These are phyloP conservation scores for Trissolcus japonicus DNA, from an alignment of 2,888 invertebrate genomes.

Conservation along the genomic window DNA sequence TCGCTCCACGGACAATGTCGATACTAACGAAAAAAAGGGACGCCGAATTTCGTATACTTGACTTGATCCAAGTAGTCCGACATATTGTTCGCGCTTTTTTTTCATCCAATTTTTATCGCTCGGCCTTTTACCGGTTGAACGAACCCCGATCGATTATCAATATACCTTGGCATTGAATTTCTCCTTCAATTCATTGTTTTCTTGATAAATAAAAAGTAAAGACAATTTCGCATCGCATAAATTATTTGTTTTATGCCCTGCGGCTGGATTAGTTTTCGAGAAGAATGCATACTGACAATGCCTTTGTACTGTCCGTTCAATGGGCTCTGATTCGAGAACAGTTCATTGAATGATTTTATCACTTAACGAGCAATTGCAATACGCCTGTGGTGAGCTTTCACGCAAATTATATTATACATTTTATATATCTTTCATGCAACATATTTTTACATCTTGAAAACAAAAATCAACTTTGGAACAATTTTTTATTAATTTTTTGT, in stretches of 20 bases:
- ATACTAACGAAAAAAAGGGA: conserved; percentile 57
- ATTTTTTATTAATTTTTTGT: too few relatives aligned
- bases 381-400: conserved; percentile 49
- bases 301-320: conserved; percentile 34
- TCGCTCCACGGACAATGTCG: conserved; percentile 49
- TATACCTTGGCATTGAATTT: conserved; percentile 31
- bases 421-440: too few relatives aligned
- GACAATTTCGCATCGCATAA: conserved; percentile 29
- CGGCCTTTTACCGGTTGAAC: not conserved
- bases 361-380: conserved; percentile 36
- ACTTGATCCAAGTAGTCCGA: conserved; percentile 4
- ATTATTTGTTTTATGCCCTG: conserved; percentile 33
- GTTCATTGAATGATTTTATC: conserved; percentile 57
- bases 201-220: conserved; percentile 6
- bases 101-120: not conserved
- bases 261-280: conserved; percentile 39
- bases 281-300: conserved; percentile 28
- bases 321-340: conserved; percentile 22
- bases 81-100: not conserved
- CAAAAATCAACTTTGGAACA: too few relatives aligned
- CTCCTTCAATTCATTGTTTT: conserved; percentile 8
- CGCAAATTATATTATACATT: conserved; percentile 45
- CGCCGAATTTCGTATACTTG: conserved; percentile 59
- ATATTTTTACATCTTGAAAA: too few relatives aligned
- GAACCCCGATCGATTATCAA: conserved; percentile 16